Base-by-base conservation (phyloP, 2,113 vertebrate species). In the Turnix velox region DNA sequence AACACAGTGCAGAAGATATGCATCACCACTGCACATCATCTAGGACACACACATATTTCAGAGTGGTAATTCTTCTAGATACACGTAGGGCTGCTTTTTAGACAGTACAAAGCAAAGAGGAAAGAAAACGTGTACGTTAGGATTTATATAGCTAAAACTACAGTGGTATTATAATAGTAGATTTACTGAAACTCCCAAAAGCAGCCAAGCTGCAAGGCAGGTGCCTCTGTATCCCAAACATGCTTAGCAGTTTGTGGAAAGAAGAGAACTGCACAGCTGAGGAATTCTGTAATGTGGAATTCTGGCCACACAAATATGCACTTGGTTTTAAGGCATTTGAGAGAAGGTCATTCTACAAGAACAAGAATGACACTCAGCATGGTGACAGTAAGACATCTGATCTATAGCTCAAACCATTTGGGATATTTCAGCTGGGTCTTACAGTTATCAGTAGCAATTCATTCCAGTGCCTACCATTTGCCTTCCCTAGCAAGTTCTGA, bases 1-100 rank as follows among this genome's bases (percentile, higher is more conserved):
- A 33, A 58, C 46, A 10, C 75, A 23, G 30, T 40, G 23, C 72
- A 65, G 72, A 80, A 74, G 55, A 45, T 49, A 27, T 31, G 65
- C 12, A 57, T 42, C 78, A 72, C n/a, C 31, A 22, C 19, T 14
- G 42, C 35, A 24, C 51, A 9, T 59, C 52, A 31, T 30, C 63
- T 19, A 59, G 48, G 43, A 55, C 1, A 8, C n/a, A 20, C 31
- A 14, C 0, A 0, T 52, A 25, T 52, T 72, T 81, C 87, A 57
- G 65, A 48, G 14, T 12, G 31, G 49, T 15, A 84, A 39, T 55
- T 59, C n/a, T 75, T 81, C 74, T 24, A 17, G 30, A 55, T 51
- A 59, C 39, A 24, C 4, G 7, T 17, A 17, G 35, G 35, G 30
- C 61, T 75, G n/a, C 6, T 88, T 87, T 55, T 14, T 69, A 90